Conservation (phyloP, 2,888 invertebrate genomes). For the Odontothrips loti region DNA sequence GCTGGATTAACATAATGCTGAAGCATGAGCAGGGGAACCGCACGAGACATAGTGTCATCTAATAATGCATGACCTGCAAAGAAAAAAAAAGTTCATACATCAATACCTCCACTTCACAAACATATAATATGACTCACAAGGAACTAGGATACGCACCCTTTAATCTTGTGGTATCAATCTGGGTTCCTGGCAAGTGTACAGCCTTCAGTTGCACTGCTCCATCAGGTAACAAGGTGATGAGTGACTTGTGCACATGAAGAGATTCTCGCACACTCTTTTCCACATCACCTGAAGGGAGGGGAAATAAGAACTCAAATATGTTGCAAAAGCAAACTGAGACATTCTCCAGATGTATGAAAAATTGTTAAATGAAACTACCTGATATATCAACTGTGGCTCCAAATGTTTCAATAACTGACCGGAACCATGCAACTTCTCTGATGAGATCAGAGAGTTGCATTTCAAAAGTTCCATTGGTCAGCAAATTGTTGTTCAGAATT, state of each 20-base stretch:
- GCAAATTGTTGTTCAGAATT: slow-evolving; percentile 54
- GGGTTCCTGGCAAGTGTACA: slow-evolving; percentile 35
- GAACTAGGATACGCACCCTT: slow-evolving; percentile 36
- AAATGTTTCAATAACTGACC: slow-evolving; percentile 38
- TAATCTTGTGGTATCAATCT: slow-evolving; percentile 36
- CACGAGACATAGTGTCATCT: slow-evolving; percentile 62
- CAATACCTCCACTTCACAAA: not conserved
- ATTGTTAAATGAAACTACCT: slow-evolving; percentile 35
- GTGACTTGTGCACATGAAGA: slow-evolving; percentile 38
- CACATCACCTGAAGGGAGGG: slow-evolving; percentile 31
- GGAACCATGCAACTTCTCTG: slow-evolving; percentile 38
- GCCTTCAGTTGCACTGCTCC: slow-evolving; percentile 37
- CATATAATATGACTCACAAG: slow-evolving; percentile 28
- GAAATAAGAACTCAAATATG: not conserved
- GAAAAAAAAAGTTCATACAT: not conserved
- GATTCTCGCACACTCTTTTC: slow-evolving; percentile 35
- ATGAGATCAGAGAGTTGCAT: slow-evolving; percentile 35
- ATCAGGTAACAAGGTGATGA: slow-evolving; percentile 37
- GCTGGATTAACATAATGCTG: slow-evolving; percentile 73
- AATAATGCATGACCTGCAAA: slow-evolving; percentile 57
- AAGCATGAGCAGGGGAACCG: slow-evolving; percentile 65
- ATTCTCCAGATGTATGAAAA: not conserved
- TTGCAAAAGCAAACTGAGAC: not conserved
- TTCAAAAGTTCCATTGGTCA: slow-evolving; percentile 37
- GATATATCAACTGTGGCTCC: slow-evolving; percentile 39